A percentile compares a stretch with the other conserved stretches of the same genome.
phyloP scores from a whole-genome alignment of 2,797 vertebrate species.

The Anguilla marmorata region DNA sequence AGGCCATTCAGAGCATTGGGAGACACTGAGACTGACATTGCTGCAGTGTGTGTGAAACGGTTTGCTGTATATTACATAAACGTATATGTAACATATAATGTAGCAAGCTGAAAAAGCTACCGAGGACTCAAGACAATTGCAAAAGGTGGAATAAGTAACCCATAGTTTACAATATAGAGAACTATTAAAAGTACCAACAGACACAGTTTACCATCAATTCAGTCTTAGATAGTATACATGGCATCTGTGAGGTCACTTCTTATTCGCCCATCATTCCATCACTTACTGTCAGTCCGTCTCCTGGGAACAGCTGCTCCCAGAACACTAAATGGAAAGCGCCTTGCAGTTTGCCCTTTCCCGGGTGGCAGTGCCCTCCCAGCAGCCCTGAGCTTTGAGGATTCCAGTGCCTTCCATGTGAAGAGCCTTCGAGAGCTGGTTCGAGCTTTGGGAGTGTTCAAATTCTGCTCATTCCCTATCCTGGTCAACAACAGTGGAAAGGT shows the following conservation, averaged over 20 bases:
- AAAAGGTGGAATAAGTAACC: neutral
- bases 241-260: slow-evolving; percentile 49
- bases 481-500: slow-evolving; percentile 81
- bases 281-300: slow-evolving; percentile 47
- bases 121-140: neutral
- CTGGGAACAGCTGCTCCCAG: slow-evolving; percentile 43
- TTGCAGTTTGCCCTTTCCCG: neutral
- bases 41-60: neutral
- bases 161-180: neutral
- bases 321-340: slow-evolving; percentile 16
- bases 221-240: neutral
- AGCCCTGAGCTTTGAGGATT: slow-evolving; percentile 73
- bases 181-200: neutral
- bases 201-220: neutral
- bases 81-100: neutral
- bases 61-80: neutral
- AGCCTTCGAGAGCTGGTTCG: slow-evolving; percentile 74
- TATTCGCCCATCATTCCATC: slow-evolving; percentile 47
- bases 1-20: neutral
- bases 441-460: slow-evolving; percentile 73
- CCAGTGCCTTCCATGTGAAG: slow-evolving; percentile 78
- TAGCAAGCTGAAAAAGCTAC: slow-evolving; percentile 6
- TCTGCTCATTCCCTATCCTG: slow-evolving; percentile 80
- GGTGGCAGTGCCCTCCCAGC: slow-evolving; percentile 15
- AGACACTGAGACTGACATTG: neutral